Percentiles rank a stretch among this genome's conserved stretches.
These are phyloP conservation scores for Thunnus albacares DNA, from an alignment of 2,797 vertebrate genomes.

Conservation along the genomic window DNA sequence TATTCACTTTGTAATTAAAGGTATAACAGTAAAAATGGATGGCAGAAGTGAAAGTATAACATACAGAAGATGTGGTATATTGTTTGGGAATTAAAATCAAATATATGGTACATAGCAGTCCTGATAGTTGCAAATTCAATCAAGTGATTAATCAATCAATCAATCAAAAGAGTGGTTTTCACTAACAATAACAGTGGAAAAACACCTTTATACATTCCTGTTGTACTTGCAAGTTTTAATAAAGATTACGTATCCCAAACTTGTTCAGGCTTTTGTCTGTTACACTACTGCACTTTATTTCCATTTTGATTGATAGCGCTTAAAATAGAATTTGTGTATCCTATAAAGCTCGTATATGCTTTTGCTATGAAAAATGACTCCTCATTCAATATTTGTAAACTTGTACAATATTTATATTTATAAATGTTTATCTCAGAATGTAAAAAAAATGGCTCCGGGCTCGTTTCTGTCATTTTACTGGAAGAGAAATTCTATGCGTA, in stretches of 20 bases:
- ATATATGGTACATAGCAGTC: not conserved
- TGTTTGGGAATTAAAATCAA: not conserved
- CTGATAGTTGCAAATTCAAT: not conserved
- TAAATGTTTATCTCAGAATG: slow-evolving; percentile 12
- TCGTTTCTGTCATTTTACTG: slow-evolving; percentile 10
- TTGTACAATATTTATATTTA: slow-evolving; percentile 10
- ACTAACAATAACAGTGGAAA: not conserved
- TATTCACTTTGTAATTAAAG: not conserved
- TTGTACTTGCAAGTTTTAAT: too few species aligned
- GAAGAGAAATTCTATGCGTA: not conserved
- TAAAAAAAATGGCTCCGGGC: not conserved
- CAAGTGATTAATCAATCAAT: not conserved
- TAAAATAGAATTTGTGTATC: not conserved
- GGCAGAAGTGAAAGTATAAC: not conserved
- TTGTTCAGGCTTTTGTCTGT: not conserved
- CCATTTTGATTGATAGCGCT: not conserved
- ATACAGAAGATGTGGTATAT: not conserved
- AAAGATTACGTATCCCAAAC: too few species aligned
- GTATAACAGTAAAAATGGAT: not conserved
- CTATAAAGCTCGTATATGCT: not conserved
- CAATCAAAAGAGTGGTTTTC: too few species aligned
- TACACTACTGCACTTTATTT: not conserved
- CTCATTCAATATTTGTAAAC: not conserved
- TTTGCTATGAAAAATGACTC: not conserved
- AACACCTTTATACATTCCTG: not conserved